phyloP scores from a whole-genome alignment of 1,140 invertebrate species.

The Scaptomyza montana region DNA sequence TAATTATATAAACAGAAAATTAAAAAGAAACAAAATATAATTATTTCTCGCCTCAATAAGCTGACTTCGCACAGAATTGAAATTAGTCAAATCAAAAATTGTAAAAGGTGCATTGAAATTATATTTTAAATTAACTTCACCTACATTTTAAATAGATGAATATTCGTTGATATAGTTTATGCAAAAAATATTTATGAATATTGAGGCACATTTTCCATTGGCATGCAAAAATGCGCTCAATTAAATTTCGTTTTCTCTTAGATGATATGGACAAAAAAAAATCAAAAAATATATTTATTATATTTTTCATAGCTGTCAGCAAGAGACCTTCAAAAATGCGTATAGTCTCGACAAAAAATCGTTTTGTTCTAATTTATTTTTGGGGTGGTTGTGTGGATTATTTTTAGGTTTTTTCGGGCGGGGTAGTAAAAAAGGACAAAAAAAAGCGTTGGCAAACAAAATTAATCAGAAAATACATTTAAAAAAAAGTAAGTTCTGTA shows the following conservation, averaged over 20 bases:
- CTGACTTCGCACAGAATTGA: conserved; percentile 11
- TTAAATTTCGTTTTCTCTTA: conserved; percentile 23
- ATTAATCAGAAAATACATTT: conserved; percentile 42
- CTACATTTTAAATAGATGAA: conserved; percentile 6
- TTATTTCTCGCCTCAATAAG: conserved; percentile 31
- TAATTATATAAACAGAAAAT: conserved; percentile 65
- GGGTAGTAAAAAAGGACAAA: conserved; percentile 41
- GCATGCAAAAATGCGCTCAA: conserved; percentile 59
- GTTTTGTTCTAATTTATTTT: conserved; percentile 17
- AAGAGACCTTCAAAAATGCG: conserved; percentile 75
- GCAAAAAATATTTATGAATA: conserved; percentile 17
- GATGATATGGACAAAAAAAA: conserved; percentile 24
- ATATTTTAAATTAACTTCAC: conserved; percentile 48
- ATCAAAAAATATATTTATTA: conserved; percentile 29
- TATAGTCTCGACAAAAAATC: conserved; percentile 76
- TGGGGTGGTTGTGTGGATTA: conserved; percentile 11
- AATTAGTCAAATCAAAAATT: conserved; percentile 22
- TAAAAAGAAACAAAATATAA: conserved; percentile 55
- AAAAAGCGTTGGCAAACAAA: conserved; percentile 45
- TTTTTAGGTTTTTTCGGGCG: conserved; percentile 25
- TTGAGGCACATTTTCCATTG: conserved; percentile 34
- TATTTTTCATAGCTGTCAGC: conserved; percentile 21
- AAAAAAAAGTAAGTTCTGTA: conserved; percentile 19
- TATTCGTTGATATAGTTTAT: conserved; percentile 7
- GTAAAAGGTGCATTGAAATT: conserved; percentile 70